Conservation (phyloP, 2,888 invertebrate species). For the Amorpha juglandis region DNA sequence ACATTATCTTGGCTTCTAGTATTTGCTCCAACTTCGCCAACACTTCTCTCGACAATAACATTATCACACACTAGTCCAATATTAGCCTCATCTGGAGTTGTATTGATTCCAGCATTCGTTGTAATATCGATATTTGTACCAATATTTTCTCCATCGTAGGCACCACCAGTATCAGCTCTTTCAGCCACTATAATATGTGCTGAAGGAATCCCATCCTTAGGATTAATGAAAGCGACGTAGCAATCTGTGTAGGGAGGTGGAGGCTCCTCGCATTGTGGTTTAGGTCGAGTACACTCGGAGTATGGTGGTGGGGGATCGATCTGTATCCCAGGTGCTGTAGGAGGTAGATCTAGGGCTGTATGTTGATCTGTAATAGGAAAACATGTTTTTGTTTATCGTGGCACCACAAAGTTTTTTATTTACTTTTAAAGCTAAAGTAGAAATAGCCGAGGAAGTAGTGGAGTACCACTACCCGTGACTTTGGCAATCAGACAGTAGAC, state of each 20-base stretch:
- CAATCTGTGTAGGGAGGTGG: conserved; percentile 73
- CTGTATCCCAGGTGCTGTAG: conserved; percentile 34
- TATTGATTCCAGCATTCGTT: neutral
- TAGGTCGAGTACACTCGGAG: conserved; percentile 48
- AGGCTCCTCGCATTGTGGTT: conserved; percentile 51
- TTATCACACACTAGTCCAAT: neutral
- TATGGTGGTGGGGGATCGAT: conserved; percentile 66
- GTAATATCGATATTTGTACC: neutral
- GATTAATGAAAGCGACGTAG: conserved; percentile 53
- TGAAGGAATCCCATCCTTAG: conserved; percentile 44
- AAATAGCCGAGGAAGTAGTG: no score
- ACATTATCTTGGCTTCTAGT: neutral
- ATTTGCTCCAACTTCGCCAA: neutral
- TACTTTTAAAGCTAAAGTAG: no score
- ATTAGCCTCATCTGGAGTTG: neutral
- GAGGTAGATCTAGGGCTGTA: conserved; percentile 20
- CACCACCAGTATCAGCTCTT: neutral
- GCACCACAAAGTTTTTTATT: no score
- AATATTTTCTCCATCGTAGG: neutral
- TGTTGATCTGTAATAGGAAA: conserved; percentile 41
- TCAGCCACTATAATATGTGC: neutral
- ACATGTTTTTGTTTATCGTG: no score
- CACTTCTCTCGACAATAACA: neutral
- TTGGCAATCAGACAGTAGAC: no score
- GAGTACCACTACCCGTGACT: no score